These are phyloP conservation scores for Crotalus viridis DNA, from an alignment of 2,113 vertebrate genomes.

Conservation along the genomic window DNA sequence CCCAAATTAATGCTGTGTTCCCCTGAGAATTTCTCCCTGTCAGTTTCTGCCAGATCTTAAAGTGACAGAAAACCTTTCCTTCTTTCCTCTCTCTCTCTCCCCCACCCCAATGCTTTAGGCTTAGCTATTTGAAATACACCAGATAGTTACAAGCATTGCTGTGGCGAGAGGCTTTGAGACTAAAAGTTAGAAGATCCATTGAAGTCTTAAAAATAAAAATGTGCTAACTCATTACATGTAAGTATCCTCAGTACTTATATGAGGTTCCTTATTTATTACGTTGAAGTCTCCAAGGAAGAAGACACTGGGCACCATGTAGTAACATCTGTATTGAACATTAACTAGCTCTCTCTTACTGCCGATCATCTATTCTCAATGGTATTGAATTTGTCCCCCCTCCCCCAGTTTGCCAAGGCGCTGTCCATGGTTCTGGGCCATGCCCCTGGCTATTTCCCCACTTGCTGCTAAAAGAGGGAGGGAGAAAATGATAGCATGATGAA, in stretches of 20 bases:
- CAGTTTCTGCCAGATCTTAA: neutral
- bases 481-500: neutral
- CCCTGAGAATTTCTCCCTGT: conserved; percentile 56
- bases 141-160: neutral
- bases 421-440: conserved; percentile 28
- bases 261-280: neutral
- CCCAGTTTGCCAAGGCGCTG: neutral
- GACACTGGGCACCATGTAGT: neutral
- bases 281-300: neutral
- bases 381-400: neutral
- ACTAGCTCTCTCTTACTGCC: neutral
- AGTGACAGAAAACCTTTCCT: neutral
- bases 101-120: neutral
- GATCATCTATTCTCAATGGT: neutral
- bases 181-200: neutral
- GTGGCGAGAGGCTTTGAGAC: neutral
- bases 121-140: neutral
- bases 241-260: neutral
- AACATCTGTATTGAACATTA: neutral
- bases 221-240: neutral
- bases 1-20: conserved; percentile 68
- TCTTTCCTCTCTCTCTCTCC: neutral
- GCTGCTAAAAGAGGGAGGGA: neutral
- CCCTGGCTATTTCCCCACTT: neutral
- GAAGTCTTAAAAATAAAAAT: neutral